Percentiles rank a stretch among this genome's conserved stretches.
phyloP scores from a whole-genome alignment of 2,797 vertebrate genomes.

The Carapus acus region DNA sequence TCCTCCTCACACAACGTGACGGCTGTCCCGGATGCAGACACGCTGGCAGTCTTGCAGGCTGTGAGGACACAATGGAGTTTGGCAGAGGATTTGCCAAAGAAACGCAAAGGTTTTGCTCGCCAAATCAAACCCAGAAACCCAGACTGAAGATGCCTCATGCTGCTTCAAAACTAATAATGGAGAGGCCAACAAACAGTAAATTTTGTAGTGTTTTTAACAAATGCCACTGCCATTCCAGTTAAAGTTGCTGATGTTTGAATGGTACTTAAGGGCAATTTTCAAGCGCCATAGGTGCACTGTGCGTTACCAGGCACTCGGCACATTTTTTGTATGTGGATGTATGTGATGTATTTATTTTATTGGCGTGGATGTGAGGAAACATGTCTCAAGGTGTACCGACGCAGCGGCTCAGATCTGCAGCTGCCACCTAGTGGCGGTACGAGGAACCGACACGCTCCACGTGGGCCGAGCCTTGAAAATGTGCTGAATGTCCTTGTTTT shows the following conservation, averaged over 20 bases:
- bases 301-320: too few species aligned
- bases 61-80: background rate
- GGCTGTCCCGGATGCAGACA: background rate
- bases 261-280: background rate
- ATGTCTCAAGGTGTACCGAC: slow-evolving; percentile 8
- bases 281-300: background rate
- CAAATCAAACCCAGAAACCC: background rate
- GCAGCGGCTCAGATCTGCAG: too few species aligned
- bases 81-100: slow-evolving; percentile 1
- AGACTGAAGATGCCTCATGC: background rate
- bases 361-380: background rate
- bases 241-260: background rate
- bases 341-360: slow-evolving; percentile 13
- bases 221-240: background rate
- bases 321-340: background rate
- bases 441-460: slow-evolving; percentile 41
- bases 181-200: background rate
- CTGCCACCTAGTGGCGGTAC: slow-evolving; percentile 49
- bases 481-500: slow-evolving; percentile 51
- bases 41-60: slow-evolving; percentile 14
- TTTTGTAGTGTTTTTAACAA: slow-evolving; percentile 1
- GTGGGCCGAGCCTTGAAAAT: slow-evolving; percentile 41
- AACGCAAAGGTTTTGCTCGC: background rate
- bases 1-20: slow-evolving; percentile 6
- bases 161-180: slow-evolving; percentile 16